Evolutionary conservation across 2,888 invertebrate species (phyloP).

Genomic region (Lutraria lutraria): DNA sequence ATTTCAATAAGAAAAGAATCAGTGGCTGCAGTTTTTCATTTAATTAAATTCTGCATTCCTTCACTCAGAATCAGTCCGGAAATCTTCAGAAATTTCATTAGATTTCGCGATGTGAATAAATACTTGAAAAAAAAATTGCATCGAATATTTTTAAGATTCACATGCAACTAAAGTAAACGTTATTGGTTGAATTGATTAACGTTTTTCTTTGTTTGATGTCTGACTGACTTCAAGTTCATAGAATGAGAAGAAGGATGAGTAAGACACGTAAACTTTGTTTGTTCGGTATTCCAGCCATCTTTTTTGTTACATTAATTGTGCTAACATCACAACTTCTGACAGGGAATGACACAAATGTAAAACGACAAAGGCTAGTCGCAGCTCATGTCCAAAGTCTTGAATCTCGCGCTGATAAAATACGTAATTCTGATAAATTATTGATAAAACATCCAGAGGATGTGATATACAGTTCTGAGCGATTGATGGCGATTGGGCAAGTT

Average conservation of each 20-base stretch:
- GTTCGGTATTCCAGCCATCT: slow-evolving; percentile 51
- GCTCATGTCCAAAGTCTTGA: slow-evolving; percentile 33
- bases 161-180: not conserved
- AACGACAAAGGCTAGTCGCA: slow-evolving; percentile 19
- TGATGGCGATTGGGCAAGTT: slow-evolving; percentile 78
- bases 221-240: no score
- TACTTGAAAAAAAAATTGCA: not conserved
- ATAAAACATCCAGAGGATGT: slow-evolving; percentile 51
- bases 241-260: slow-evolving; percentile 30
- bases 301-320: slow-evolving; percentile 54
- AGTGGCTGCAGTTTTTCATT: not conserved
- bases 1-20: not conserved
- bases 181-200: not conserved
- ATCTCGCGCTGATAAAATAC: slow-evolving; percentile 30
- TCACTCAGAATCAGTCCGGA: not conserved
- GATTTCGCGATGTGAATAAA: not conserved
- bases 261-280: slow-evolving; percentile 26
- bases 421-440: slow-evolving; percentile 39
- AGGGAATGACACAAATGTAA: not conserved
- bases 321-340: slow-evolving; percentile 44
- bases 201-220: not conserved
- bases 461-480: slow-evolving; percentile 63
- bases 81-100: not conserved
- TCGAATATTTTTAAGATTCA: not conserved
- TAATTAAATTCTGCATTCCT: not conserved